Evolutionary conservation across 2,888 invertebrate genomes (phyloP), one percentile per base, ranked within the genome.

Genomic region (Frankliniella fusca): DNA sequence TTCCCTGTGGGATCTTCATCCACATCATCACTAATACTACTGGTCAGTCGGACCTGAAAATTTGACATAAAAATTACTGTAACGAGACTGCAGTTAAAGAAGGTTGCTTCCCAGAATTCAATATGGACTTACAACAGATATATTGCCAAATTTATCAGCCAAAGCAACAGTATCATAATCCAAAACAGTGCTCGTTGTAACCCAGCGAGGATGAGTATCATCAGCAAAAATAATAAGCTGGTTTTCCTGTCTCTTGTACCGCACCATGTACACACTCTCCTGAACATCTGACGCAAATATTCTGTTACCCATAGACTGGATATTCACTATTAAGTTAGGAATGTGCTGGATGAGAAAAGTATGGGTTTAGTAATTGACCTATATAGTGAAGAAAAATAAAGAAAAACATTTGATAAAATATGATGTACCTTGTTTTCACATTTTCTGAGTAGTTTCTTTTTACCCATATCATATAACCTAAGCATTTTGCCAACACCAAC

Each of bases 1-100:
- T 97, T 98, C 80, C 99, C 99, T 0, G 99, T 99, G 0, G 99
- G 99, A 89, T 99, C 99, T 89, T 99, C 99, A 88, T 99, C 99
- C 0, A 99, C 97, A 87, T 99, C 99, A 88, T 99, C 99, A 48
- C 95, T 95, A 1, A 97, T 94, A 83, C 96, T 96, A 82, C 94
- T 93, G 0, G 99, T 97, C 82, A 98, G 88, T 80, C 98, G 91
- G 86, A 92, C 88, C 91, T 91, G 82, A 81, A 83, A 82, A 80
- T n/a, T 70, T 48, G 80, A 80, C 80, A 80, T 23, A 70, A 28
- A 48, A 27, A 65, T 61, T n/a, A 81, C 9, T 50, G 27, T 18
- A 49, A 15, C 79, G 23, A 81, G 27, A 18, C 18, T 12, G 49
- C 81, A 81, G 48, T 81, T 28, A 61, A 12, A 61, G 0, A 61